Base-by-base conservation (phyloP, 2,113 vertebrate genomes). In the Sinocyclocheilus maitianheensis region DNA sequence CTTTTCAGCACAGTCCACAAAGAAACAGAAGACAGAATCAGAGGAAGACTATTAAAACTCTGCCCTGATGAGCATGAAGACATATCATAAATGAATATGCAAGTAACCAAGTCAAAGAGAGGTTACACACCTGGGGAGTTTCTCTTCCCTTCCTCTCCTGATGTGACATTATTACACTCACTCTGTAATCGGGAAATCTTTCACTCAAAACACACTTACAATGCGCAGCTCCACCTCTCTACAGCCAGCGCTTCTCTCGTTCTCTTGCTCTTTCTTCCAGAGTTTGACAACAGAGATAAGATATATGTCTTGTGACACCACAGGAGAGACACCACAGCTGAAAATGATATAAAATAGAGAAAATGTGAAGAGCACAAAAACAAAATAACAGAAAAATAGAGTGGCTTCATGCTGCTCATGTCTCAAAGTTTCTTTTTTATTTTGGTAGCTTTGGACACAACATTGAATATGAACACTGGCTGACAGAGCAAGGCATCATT, bases 51-150 rank as follows among this genome's bases (percentile, higher is more conserved):
- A 76, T 53, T 77, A 85, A 71, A 86, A 4, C 69, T 74, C 83
- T 62, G 83, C 26, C 71, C 26, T 60, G 77, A 85, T 77, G 46
- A 48, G 24, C 62, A 53, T 60, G 78, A 77, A 85, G 77, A 60
- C 58, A 81, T 81, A 83, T 77, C 37, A 71, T 22, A 20, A 77
- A 89, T 87, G 48, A 89, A 86, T 85, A 86, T 78, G 82, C 77
- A 86, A 84, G 58, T 12, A 67, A 12, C 76, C 7, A n/a, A 86
- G 84, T 81, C 51, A 88, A 84, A 82, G 81, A 65, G 84, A 75
- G 80, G 79, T 88, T 84, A 72, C 37, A 43, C 14, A 86, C 77
- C 63, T 10, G 30, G 67, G 24, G 51, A 87, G 46, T 16, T 60
- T 24, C 20, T 81, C 46, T 77, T 71, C 12, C 8, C 86, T 63